Base-by-base conservation (phyloP, 2,797 vertebrate genomes). In the Catharus ustulatus region DNA sequence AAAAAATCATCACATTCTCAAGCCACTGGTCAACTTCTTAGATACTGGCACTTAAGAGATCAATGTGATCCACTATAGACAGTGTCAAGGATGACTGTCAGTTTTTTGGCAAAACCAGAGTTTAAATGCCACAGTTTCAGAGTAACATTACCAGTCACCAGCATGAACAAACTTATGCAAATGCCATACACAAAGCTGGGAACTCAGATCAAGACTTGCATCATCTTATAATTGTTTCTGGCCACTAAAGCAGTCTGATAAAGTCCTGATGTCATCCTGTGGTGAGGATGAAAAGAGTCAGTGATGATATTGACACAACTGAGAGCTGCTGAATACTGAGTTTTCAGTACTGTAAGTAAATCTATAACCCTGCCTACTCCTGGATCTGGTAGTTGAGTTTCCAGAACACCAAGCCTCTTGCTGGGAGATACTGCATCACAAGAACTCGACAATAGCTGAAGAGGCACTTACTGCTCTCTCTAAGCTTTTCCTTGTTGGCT, bases 401-500 rank as follows among this genome's bases (percentile, higher is more conserved):
- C 73, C 69, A 87, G 93, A 93, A 87, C 10, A 93, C 77, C 82
- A 91, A 58, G 87, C 80, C 91, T 95, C 91, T 95, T 94, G 81
- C 77, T 93, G 76, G 78, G 76, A 85, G 90, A 89, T 75, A 85
- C 79, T 94, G 94, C 81, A 95, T 81, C 88, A 93, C 82, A 78
- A 91, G 95, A 94, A 94, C 89, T 92, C 3, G 4, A 94, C 93
- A 95, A 96, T 58, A 95, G 94, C 94, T 93, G 92, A 96, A 90
- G 94, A 74, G 93, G 96, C 90, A 99, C 99, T 99, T 98, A 99
- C 99, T 99, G 98, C 99, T 98, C 98, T 99, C 99, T 94, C 98
- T 98, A 94, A 99, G 98, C 67, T 98, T 98, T 96, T 99, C 99
- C 96, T 99, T 99, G 97, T 99, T 99, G 97, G 98, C 99, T 30